A percentile compares a stretch with the other conserved stretches of the same genome.
Conservation (phyloP, 2,888 invertebrate species). For the Smittia sp. region DNA sequence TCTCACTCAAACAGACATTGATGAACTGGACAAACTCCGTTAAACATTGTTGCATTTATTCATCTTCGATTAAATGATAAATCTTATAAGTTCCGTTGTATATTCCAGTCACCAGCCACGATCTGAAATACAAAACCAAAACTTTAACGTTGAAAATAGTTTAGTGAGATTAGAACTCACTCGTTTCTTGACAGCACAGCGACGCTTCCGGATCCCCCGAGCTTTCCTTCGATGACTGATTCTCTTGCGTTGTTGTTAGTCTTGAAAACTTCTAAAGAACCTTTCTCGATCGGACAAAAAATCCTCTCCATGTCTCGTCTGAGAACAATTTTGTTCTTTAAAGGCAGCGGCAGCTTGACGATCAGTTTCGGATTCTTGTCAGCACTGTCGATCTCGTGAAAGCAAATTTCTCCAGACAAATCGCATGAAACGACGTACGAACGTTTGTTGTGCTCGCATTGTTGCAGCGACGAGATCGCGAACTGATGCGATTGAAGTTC, state of each 20-base stretch:
- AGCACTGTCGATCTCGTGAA: constrained; percentile 48
- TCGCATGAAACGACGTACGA: constrained; percentile 50
- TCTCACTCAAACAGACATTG: not conserved
- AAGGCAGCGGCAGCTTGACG: constrained; percentile 51
- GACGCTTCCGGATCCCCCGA: constrained; percentile 49
- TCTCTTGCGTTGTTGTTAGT: not conserved
- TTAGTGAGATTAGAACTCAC: constrained; percentile 44
- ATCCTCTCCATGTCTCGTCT: constrained; percentile 48
- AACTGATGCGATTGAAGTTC: constrained; percentile 49
- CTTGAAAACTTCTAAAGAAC: constrained; percentile 49
- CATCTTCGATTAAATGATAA: constrained; percentile 44
- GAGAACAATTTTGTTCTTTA: constrained; percentile 50
- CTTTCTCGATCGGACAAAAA: constrained; percentile 49
- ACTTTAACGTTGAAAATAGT: not conserved
- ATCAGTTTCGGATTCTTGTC: constrained; percentile 45
- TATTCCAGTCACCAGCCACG: constrained; percentile 51
- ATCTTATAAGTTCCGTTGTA: constrained; percentile 51
- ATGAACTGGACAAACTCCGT: not conserved
- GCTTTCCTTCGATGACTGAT: constrained; percentile 47
- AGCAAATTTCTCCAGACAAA: constrained; percentile 51
- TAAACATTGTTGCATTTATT: not conserved
- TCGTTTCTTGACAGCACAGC: constrained; percentile 51
- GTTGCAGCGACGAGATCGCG: constrained; percentile 47
- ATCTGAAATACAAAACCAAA: constrained; percentile 45
- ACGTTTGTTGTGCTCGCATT: constrained; percentile 45